Conservation (phyloP, 2,113 vertebrate species). For the Kryptolebias marmoratus region DNA sequence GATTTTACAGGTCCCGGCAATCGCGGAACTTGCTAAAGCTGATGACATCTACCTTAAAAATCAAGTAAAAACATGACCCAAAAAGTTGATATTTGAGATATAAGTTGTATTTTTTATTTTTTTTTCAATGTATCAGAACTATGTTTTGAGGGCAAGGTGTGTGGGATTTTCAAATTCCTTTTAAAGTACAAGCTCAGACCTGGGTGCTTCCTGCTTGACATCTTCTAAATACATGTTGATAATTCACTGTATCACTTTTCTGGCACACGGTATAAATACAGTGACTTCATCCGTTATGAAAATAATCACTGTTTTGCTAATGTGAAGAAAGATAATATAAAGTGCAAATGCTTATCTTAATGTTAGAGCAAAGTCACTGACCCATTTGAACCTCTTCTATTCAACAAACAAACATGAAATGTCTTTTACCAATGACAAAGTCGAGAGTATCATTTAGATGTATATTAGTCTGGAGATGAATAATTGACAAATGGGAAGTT, state of each 20-base stretch:
- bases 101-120: background rate
- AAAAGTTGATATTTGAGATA: conserved; percentile 28
- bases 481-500: conserved; percentile 4
- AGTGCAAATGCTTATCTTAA: conserved; percentile 3
- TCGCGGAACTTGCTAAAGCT: conserved; percentile 32
- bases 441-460: background rate
- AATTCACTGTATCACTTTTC: conserved; percentile 33
- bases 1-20: background rate
- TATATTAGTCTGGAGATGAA: conserved; percentile 5
- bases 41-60: conserved; percentile 8
- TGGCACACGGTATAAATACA: conserved; percentile 25
- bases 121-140: conserved; percentile 8
- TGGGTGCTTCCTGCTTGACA: conserved; percentile 61
- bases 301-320: conserved; percentile 27
- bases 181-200: conserved; percentile 67
- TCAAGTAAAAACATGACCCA: conserved; percentile 50
- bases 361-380: too few species aligned
- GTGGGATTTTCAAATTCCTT: conserved; percentile 59
- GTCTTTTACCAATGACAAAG: background rate
- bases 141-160: conserved; percentile 66
- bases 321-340: background rate
- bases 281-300: conserved; percentile 15
- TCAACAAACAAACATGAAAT: background rate
- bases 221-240: conserved; percentile 46
- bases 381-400: background rate